These are phyloP conservation scores for Sarcophaga carnaria DNA, from an alignment of 2,888 invertebrate genomes.

Conservation along the genomic window DNA sequence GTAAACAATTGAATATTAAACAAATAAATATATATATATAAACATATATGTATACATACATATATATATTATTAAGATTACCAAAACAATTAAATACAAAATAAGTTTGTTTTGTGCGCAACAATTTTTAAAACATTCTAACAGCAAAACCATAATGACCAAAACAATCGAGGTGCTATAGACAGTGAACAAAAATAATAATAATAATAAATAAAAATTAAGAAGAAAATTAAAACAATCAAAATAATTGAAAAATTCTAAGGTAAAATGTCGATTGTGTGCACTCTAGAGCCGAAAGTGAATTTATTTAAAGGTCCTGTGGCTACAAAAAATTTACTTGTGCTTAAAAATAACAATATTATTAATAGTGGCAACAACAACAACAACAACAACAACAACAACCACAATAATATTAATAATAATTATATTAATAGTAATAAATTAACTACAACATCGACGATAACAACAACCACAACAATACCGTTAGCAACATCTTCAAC, in stretches of 20 bases:
- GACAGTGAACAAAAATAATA: slow-evolving; percentile 19
- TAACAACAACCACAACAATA: slow-evolving; percentile 15
- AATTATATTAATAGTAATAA: slow-evolving; percentile 1
- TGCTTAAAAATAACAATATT: slow-evolving; percentile 67
- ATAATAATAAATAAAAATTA: slow-evolving; percentile 2
- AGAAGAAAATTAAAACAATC: slow-evolving; percentile 25
- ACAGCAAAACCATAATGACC: slow-evolving; percentile 15
- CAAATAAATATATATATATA: slow-evolving; percentile 26
- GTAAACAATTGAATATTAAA: slow-evolving; percentile 45
- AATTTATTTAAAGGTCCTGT: slow-evolving; percentile 77
- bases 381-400: slow-evolving; percentile 65
- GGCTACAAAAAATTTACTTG: slow-evolving; percentile 72
- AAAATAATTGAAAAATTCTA: slow-evolving; percentile 39
- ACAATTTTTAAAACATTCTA: slow-evolving; percentile 50
- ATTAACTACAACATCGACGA: slow-evolving; percentile 12
- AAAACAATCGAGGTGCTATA: slow-evolving; percentile 17
- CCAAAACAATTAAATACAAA: slow-evolving; percentile 30
- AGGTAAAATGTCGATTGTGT: slow-evolving; percentile 79
- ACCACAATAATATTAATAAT: slow-evolving; percentile 36
- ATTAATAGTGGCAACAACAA: slow-evolving; percentile 66
- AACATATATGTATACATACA: slow-evolving; percentile 6
- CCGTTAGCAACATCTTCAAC: slow-evolving; percentile 21
- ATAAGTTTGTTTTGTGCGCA: slow-evolving; percentile 47
- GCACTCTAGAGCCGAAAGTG: slow-evolving; percentile 78
- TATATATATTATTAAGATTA: not conserved